These are phyloP conservation scores for Coleophora flavipennella DNA, from an alignment of 2,888 invertebrate genomes.

Conservation along the genomic window DNA sequence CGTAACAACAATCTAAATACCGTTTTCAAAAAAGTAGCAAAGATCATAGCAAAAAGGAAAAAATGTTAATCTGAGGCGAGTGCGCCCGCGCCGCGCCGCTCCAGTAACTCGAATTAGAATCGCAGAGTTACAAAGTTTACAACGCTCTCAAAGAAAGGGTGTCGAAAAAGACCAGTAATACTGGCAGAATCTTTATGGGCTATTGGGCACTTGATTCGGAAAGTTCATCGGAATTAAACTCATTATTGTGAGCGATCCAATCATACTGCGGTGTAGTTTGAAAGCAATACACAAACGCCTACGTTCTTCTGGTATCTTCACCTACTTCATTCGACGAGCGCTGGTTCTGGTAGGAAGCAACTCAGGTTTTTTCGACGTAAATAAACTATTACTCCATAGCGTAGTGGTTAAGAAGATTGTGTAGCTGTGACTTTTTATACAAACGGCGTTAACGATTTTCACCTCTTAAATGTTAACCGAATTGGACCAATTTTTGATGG, in stretches of 20 bases:
- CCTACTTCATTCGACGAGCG: too few relatives aligned
- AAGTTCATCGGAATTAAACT: slow-evolving; percentile 28
- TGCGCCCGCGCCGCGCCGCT: slow-evolving; percentile 34
- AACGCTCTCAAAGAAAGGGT: slow-evolving; percentile 33
- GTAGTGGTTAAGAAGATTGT: too few relatives aligned
- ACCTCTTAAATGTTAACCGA: too few relatives aligned
- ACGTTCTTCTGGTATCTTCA: too few relatives aligned
- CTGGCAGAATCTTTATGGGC: slow-evolving; percentile 41
- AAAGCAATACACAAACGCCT: too few relatives aligned
- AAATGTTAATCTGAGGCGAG: slow-evolving; percentile 45
- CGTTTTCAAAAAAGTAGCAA: slow-evolving; percentile 31
- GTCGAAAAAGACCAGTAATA: slow-evolving; percentile 39
- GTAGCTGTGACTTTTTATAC: too few relatives aligned
- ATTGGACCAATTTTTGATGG: too few relatives aligned
- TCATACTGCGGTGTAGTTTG: slow-evolving; percentile 13
- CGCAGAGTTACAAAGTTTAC: slow-evolving; percentile 30
- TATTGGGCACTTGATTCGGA: slow-evolving; percentile 37
- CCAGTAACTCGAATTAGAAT: slow-evolving; percentile 51
- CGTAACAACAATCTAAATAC: slow-evolving; percentile 37
- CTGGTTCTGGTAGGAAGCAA: too few relatives aligned
- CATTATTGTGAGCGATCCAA: slow-evolving; percentile 13
- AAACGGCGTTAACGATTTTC: too few relatives aligned
- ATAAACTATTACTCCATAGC: too few relatives aligned
- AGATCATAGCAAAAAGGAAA: slow-evolving; percentile 50
- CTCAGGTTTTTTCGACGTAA: too few relatives aligned